Evolutionary conservation across 2,113 vertebrate genomes (phyloP), one percentile per base, ranked within the genome.

Genomic region (Apaloderma vittatum): DNA sequence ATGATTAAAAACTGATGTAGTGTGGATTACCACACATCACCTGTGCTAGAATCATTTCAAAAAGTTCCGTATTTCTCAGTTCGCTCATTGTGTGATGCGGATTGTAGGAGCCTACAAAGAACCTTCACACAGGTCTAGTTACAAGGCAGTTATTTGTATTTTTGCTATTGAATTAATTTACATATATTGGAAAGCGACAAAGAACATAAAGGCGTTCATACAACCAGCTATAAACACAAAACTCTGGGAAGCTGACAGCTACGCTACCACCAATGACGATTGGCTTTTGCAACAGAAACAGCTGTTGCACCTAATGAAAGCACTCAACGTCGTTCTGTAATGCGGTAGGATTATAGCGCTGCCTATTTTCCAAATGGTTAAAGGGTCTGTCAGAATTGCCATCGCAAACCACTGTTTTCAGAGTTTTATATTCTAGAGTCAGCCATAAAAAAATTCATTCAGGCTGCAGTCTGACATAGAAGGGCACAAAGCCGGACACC

Each of bases 291-390:
- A 96, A 95, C 52, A 96, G 97, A 98, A 98, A 97, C 98, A 98
- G 98, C 97, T 98, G 98, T 97, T 97, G 95, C 78, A 96, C 95
- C 97, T 98, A 98, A 98, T 98, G 96, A 98, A 98, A 97, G 91
- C 96, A 97, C 95, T 97, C 94, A 91, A 88, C 66, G 55, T 83
- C 95, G 97, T 94, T 83, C 97, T 98, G 84, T 79, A 94, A 97
- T 97, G 96, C 96, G 95, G 95, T 90, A 94, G 97, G 98, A 98
- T 97, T 96, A 97, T 75, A 96, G 97, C 96, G 46, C 49, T n/a
- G 90, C 83, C 83, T 97, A 19, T 96, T 93, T 97, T 96, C 93
- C 94, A 94, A 91, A 81, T 57, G 92, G 96, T 96, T 97, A 70
- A 97, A 94, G 79, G 91, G 62, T 93, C 95, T 97, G 95, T 96